Conservation (phyloP, 1,140 invertebrate species). For the Temnothorax longispinosus region DNA sequence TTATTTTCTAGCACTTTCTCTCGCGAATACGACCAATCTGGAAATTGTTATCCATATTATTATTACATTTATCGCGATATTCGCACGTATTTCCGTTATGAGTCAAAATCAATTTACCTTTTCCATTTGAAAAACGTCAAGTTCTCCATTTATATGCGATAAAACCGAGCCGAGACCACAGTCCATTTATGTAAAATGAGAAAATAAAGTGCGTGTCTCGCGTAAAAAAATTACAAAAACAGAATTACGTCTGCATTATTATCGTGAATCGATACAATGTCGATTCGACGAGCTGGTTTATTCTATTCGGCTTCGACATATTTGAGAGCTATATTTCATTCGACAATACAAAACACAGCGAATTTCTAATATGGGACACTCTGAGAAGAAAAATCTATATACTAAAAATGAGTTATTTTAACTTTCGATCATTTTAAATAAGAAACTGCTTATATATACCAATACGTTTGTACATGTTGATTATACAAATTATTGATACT, state of each 20-base stretch:
- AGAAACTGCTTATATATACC: neutral
- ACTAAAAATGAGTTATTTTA: neutral
- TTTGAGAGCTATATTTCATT: neutral
- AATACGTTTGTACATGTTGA: neutral
- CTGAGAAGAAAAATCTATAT: neutral
- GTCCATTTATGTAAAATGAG: conserved; percentile 34
- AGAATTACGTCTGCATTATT: neutral
- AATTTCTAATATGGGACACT: neutral
- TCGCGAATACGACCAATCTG: neutral
- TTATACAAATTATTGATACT: neutral
- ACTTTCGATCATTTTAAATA: neutral
- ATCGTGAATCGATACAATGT: neutral
- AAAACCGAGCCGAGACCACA: neutral
- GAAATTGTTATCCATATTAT: conserved; percentile 35
- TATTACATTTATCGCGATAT: conserved; percentile 26
- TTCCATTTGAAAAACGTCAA: conserved; percentile 22
- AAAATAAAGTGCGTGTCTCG: conserved; percentile 44
- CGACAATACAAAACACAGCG: neutral
- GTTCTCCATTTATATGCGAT: conserved; percentile 18
- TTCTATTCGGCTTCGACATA: neutral
- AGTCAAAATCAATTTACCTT: conserved; percentile 27
- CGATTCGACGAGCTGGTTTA: conserved; percentile 6
- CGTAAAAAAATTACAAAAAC: conserved; percentile 36
- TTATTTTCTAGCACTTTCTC: conserved; percentile 7
- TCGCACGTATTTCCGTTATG: conserved; percentile 21